Conservation (phyloP, 2,888 invertebrate species). For the Dolichopus griseipennis region DNA sequence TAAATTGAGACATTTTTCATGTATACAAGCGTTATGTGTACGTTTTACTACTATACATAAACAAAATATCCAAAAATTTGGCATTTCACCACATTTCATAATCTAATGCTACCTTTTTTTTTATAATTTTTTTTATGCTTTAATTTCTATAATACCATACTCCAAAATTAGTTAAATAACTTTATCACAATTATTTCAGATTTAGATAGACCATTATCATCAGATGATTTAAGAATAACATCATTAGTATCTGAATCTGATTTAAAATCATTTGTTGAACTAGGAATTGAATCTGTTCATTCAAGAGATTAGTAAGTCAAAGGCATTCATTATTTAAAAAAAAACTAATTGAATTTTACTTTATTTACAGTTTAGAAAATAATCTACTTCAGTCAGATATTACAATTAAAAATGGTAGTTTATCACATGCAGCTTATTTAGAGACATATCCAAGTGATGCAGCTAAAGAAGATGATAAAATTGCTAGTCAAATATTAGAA, state of each 20-base stretch:
- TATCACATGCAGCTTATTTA: slow-evolving; percentile 36
- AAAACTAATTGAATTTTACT: background rate
- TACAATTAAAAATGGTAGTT: slow-evolving; percentile 34
- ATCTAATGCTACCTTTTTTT: no score
- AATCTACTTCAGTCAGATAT: slow-evolving; percentile 31
- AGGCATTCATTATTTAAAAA: no score
- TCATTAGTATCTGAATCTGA: slow-evolving; percentile 23
- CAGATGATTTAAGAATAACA: slow-evolving; percentile 20
- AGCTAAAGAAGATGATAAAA: slow-evolving; percentile 29
- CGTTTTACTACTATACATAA: no score
- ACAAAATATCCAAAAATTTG: no score
- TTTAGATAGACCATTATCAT: slow-evolving; percentile 7
- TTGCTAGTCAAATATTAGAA: slow-evolving; percentile 37
- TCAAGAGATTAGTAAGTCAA: slow-evolving; percentile 26
- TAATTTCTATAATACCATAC: no score
- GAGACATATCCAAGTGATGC: slow-evolving; percentile 34
- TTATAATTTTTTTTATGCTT: no score
- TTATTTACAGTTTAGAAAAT: slow-evolving; percentile 31
- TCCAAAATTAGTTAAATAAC: no score
- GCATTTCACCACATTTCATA: no score
- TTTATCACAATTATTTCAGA: background rate
- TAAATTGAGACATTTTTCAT: no score
- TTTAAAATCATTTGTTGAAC: slow-evolving; percentile 24
- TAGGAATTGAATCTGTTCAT: slow-evolving; percentile 26
- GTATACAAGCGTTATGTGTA: no score